Conservation (phyloP, 2,113 vertebrate genomes). For the Syngnathoides biaculeatus region DNA sequence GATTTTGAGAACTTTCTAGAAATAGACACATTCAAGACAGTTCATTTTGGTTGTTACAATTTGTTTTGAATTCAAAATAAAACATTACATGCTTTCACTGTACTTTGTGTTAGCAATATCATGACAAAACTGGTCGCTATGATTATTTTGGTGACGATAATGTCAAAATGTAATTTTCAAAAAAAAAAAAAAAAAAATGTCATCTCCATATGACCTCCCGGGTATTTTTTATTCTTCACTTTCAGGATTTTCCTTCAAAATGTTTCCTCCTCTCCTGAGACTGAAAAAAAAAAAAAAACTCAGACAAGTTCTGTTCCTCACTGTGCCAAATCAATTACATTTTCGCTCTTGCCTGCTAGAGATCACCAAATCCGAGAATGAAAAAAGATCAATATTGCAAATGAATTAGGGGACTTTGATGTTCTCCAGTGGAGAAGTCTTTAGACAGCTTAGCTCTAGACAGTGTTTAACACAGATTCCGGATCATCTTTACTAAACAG, state of each 20-base stretch:
- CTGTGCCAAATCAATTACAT: slow-evolving; percentile 52
- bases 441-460: background rate
- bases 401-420: slow-evolving; percentile 56
- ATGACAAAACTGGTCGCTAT: background rate
- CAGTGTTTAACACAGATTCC: slow-evolving; percentile 3
- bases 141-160: background rate
- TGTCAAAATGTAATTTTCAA: background rate
- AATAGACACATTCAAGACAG: background rate
- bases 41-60: background rate
- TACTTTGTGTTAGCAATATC: background rate
- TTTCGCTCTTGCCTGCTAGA: slow-evolving; percentile 41
- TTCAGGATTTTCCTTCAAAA: background rate
- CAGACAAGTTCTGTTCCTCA: slow-evolving; percentile 26
- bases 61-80: no score
- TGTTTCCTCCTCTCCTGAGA: slow-evolving; percentile 18
- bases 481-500: slow-evolving; percentile 30
- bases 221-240: background rate
- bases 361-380: slow-evolving; percentile 48
- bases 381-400: slow-evolving; percentile 64
- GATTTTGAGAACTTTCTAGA: no score
- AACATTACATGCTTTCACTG: background rate
- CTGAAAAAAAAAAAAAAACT: slow-evolving; percentile 40
- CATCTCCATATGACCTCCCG: background rate
- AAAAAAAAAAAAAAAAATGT: no score
- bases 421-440: slow-evolving; percentile 33